Evolutionary conservation across 1,140 invertebrate genomes (phyloP).

Genomic region (Caenorhabditis briggsae): DNA sequence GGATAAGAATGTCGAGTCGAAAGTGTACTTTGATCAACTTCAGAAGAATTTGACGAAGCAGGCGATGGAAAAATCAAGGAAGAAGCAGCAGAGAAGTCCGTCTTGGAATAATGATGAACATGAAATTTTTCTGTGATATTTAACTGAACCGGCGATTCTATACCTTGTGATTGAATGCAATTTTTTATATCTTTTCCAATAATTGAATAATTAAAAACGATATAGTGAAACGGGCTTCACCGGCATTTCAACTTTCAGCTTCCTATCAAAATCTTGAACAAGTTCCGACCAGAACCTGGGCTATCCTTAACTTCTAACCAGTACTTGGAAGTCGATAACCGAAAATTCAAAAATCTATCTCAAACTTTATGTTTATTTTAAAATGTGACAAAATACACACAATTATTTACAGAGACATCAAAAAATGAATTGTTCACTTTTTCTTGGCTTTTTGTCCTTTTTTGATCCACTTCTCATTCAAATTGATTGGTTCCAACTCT

Average conservation of each 20-base stretch:
- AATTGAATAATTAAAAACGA: too few species aligned
- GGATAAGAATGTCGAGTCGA: slow-evolving; percentile 39
- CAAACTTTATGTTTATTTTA: not conserved
- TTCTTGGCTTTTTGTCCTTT: slow-evolving; percentile 35
- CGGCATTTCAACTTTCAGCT: too few species aligned
- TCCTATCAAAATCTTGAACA: too few species aligned
- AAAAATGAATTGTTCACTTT: not conserved
- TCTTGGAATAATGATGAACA: slow-evolving; percentile 44
- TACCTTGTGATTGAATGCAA: not conserved
- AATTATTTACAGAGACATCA: not conserved
- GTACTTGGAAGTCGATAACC: too few species aligned
- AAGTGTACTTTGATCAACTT: slow-evolving; percentile 33
- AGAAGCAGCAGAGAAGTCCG: not conserved
- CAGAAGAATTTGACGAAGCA: slow-evolving; percentile 37
- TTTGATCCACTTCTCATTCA: slow-evolving; percentile 64
- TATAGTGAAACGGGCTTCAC: too few species aligned
- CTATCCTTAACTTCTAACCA: too few species aligned
- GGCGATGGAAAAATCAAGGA: slow-evolving; percentile 32
- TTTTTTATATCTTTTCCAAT: too few species aligned
- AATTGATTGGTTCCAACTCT: slow-evolving; percentile 54
- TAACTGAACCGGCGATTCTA: too few species aligned
- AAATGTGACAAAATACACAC: too few species aligned
- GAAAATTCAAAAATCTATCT: too few species aligned
- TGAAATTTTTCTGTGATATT: slow-evolving; percentile 34
- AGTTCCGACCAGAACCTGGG: too few species aligned